Evolutionary conservation across 2,888 invertebrate species (phyloP).

Genomic region (Orthonevra nobilis): DNA sequence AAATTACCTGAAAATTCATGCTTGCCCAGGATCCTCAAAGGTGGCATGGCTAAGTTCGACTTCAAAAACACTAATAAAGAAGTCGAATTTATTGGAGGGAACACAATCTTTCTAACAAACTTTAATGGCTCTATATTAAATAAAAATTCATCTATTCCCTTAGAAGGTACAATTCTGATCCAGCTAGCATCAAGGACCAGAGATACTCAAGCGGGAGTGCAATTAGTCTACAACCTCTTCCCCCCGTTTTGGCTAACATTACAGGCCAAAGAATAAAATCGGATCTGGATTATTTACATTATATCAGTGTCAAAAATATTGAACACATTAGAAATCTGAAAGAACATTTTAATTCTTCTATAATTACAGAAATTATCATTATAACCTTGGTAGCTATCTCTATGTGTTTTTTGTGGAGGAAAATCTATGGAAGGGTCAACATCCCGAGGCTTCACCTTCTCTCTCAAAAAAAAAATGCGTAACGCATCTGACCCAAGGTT

Average conservation of each 20-base stretch:
- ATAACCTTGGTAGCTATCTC: not conserved
- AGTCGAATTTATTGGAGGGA: not conserved
- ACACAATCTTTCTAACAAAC: constrained; percentile 16
- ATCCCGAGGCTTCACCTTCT: constrained; percentile 2
- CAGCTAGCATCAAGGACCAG: constrained; percentile 12
- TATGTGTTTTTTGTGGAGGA: constrained; percentile 10
- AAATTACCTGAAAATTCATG: not conserved
- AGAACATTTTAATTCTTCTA: constrained; percentile 23
- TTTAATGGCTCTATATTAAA: constrained; percentile 21
- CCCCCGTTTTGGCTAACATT: constrained; percentile 10
- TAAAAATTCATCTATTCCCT: constrained; percentile 30
- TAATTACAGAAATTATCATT: constrained; percentile 24
- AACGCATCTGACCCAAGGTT: no score
- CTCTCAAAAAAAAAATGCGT: not conserved
- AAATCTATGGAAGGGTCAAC: constrained; percentile 9
- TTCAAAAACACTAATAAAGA: not conserved
- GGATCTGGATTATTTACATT: not conserved
- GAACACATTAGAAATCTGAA: constrained; percentile 6
- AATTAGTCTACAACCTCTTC: constrained; percentile 3
- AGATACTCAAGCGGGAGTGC: constrained; percentile 9
- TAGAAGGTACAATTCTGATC: constrained; percentile 29
- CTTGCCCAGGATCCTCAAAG: constrained; percentile 3
- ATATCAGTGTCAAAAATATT: constrained; percentile 1
- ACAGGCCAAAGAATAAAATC: constrained; percentile 6
- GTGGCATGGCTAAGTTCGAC: not conserved